Base-by-base conservation (phyloP, 2,888 invertebrate genomes). In the Heliconius cydno region DNA sequence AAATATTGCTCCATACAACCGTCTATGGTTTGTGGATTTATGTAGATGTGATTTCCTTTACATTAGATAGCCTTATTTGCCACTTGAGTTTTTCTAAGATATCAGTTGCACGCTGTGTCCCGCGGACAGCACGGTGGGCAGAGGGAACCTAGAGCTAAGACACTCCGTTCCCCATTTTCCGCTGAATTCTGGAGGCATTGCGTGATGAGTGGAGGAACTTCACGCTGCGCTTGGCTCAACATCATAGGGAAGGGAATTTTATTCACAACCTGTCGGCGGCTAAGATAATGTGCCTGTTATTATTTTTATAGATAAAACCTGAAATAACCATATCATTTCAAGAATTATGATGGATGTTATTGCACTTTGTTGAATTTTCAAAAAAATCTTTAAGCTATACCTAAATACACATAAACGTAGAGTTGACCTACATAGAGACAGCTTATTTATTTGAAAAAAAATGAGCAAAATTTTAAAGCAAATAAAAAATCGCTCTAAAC, bases 361-460 rank as follows among this genome's bases (percentile, higher is more conserved):
- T 63, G 13, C 1, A 12, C 1, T 5, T 63, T 25, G 12, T 25
- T 63, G 12, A 25, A 25, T 25, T 12, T 73, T 76, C 30, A 77
- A 46, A 67, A 28, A 30, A 28, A 30, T 13, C 63, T 57, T 67
- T 38, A 34, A 38, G 60, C 75, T 70, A n/a, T 76, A 72, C 79
- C 80, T 72, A 60, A 73, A 22, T 9, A 0, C 6, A 60, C 7
- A 9, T 57, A 57, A 60, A 60, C n/a, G 10, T 60, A 60, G n/a
- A 60, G 22, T 60, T 9, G 57, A 70, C 79, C 79, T 80, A 76
- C 65, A 34, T 67, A 79, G 41, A 38, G 25, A 67, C 9, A 60
- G 72, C 71, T 81, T 72, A 74, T 80, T 76, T 57, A 76, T 63
- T n/a, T 67, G 25, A 41, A 74, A 66, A 30, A 67, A 63, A 79